Evolutionary conservation across 2,888 invertebrate genomes (phyloP), one percentile per base, ranked within the genome.

Genomic region (Trissonchulus latispiculum): DNA sequence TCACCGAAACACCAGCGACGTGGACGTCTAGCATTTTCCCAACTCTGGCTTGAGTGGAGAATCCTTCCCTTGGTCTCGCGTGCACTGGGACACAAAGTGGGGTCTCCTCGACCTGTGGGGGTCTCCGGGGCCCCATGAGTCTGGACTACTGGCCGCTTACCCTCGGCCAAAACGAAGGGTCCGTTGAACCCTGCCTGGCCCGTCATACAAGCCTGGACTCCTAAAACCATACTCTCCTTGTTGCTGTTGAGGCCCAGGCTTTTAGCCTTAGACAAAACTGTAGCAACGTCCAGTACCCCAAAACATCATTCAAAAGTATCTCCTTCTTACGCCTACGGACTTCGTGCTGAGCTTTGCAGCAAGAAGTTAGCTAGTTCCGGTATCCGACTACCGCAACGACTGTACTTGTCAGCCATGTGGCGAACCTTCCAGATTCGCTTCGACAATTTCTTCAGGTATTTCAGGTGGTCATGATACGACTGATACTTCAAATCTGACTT

Each of bases 81-180:
- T 8, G 33, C 64, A 64, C 15, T 28, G 8, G 33, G 29, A 28
- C 31, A 64, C 64, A 29, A 64, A 64, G 64, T 64, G 64, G 8
- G 28, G 33, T 18, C 8, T 8, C 28, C 64, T 15, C 64, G 29
- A 15, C 15, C 28, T 3, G 64, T 31, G 8, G 64, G 31, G 29
- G 64, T 15, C 31, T 28, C 28, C 28, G 8, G 28, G 64, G 64
- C 28, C 18, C 8, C 15, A 64, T 18, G 8, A 64, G 8, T 64
- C 64, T 18, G 64, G 8, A 3, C 29, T n/a, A 64, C 8, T 33
- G 8, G 31, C 8, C 28, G 8, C 64, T 28, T 3, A 31, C 8
- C 64, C 64, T 29, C 64, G 64, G 64, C 64, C 64, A 8, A 8
- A 15, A 8, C 64, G 64, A 64, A 64, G 28, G 64, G 64, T 8